phyloP scores from a whole-genome alignment of 2,797 vertebrate genomes.

The Anabacerthia variegaticeps region DNA sequence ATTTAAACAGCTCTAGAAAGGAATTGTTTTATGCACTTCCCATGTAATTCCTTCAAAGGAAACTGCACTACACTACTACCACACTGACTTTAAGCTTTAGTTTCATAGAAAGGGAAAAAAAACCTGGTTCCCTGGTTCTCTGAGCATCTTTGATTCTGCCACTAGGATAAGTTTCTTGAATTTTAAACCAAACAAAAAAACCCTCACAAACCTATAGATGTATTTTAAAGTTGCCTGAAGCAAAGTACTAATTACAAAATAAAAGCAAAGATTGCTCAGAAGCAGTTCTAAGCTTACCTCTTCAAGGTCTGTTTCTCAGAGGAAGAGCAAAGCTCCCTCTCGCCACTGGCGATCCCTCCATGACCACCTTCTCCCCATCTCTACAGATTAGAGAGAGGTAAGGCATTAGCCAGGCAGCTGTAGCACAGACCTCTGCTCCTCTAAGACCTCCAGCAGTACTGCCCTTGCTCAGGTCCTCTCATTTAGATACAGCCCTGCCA shows the following conservation, averaged over 20 bases:
- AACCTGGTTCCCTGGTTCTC: neutral
- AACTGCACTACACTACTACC: neutral
- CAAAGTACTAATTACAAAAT: neutral
- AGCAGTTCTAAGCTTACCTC: neutral
- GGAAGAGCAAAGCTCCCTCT: neutral
- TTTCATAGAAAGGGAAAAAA: neutral
- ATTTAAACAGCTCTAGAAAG: neutral
- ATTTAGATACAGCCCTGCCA: neutral
- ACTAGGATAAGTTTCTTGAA: neutral
- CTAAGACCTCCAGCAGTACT: accelerated
- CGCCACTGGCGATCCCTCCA: neutral
- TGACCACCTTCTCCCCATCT: accelerated
- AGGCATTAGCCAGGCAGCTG: neutral
- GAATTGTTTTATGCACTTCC: neutral
- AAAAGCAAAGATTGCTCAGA: neutral
- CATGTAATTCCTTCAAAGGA: neutral
- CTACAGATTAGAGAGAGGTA: neutral
- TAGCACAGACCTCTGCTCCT: accelerated
- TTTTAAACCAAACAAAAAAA: neutral
- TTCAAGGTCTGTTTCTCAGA: neutral
- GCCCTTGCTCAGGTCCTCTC: accelerated
- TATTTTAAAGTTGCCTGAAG: neutral
- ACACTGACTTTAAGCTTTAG: neutral
- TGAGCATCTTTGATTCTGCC: neutral
- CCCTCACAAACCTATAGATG: neutral